phyloP scores from a whole-genome alignment of 2,888 invertebrate species.

The Chelonus formosanus region DNA sequence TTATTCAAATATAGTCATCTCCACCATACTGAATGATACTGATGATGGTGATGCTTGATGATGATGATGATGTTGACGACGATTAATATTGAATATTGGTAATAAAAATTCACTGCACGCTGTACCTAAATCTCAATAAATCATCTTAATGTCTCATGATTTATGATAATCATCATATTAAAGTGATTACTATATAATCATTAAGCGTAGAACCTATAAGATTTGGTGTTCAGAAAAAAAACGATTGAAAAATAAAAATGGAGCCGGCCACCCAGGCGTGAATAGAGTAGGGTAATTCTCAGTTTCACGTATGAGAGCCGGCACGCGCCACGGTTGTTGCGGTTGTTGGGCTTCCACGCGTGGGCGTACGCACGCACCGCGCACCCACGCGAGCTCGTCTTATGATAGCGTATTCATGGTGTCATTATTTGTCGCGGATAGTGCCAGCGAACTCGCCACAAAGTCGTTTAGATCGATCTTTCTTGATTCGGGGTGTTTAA shows the following conservation, averaged over 20 bases:
- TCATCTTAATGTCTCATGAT: no score
- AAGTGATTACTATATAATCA: conserved; percentile 13
- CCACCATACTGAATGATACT: no score
- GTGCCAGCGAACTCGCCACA: conserved; percentile 70
- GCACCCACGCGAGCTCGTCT: conserved; percentile 54
- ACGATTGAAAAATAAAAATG: conserved; percentile 42
- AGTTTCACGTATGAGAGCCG: conserved; percentile 34
- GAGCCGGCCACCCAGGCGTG: conserved; percentile 33
- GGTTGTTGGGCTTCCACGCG: conserved; percentile 44
- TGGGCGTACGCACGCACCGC: conserved; percentile 50
- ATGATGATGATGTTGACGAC: no score
- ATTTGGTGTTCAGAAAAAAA: conserved; percentile 58
- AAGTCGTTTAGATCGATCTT: conserved; percentile 78
- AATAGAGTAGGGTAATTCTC: conserved; percentile 25
- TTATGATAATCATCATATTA: no score
- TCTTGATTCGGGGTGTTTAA: conserved; percentile 90
- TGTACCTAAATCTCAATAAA: conserved; percentile 15
- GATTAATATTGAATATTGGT: no score
- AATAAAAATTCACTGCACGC: background rate
- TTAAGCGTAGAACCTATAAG: conserved; percentile 54
- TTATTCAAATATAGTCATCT: no score
- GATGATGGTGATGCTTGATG: no score
- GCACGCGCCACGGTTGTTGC: conserved; percentile 42
- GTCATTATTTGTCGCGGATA: conserved; percentile 66
- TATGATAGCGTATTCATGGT: conserved; percentile 69